Conservation (phyloP, 1,140 invertebrate genomes). For the Drosophila kanapiae region DNA sequence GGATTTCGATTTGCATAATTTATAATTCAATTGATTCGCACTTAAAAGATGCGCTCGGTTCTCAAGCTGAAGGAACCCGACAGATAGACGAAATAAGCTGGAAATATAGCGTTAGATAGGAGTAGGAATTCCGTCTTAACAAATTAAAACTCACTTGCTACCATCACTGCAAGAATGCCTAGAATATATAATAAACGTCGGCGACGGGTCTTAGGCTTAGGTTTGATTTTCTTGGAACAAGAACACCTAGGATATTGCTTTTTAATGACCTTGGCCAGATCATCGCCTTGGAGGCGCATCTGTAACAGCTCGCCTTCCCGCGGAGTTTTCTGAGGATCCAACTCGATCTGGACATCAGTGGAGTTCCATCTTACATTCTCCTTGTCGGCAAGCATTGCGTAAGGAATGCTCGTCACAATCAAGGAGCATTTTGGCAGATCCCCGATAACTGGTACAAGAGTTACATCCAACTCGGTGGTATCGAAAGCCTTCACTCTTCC, state of each 20-base stretch:
- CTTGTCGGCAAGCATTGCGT: background rate
- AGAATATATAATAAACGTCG: background rate
- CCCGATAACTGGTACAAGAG: background rate
- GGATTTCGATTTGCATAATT: constrained; percentile 64
- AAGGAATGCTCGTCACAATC: background rate
- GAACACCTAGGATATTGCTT: background rate
- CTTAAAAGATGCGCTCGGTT: background rate
- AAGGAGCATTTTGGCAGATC: background rate
- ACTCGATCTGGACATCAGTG: background rate
- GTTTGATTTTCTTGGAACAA: background rate
- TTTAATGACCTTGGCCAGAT: background rate
- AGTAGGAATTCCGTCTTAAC: background rate
- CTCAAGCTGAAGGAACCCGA: background rate
- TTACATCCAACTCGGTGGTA: constrained; percentile 36
- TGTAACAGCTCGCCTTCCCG: background rate
- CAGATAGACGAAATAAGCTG: background rate
- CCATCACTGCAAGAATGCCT: background rate
- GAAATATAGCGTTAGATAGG: background rate
- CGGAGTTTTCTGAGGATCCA: background rate
- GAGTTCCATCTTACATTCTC: background rate
- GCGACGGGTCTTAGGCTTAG: background rate
- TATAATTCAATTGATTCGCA: constrained; percentile 53
- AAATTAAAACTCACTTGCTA: background rate
- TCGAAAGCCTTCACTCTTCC: constrained; percentile 21
- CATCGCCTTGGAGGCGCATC: background rate